These are phyloP conservation scores for Cephus pygmeus DNA, from an alignment of 2,888 invertebrate genomes.

Conservation along the genomic window DNA sequence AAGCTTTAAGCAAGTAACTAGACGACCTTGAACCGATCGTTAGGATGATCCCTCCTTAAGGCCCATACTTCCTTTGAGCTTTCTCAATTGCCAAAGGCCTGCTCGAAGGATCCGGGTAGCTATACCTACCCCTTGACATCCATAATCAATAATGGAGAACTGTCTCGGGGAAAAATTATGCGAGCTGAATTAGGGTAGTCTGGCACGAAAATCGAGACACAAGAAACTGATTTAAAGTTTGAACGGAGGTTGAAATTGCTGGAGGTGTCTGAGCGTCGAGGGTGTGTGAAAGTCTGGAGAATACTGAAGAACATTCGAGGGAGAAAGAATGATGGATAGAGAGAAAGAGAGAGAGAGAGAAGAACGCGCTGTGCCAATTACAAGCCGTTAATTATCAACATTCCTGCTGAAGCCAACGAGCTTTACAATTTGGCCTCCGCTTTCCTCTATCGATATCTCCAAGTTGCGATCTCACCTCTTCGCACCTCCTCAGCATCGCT, in stretches of 20 bases:
- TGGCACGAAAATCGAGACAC: constrained; percentile 22
- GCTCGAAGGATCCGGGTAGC: not conserved
- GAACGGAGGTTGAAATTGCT: constrained; percentile 20
- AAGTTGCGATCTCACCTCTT: not conserved
- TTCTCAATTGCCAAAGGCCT: not conserved
- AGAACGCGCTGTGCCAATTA: constrained; percentile 31
- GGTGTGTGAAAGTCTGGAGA: not conserved
- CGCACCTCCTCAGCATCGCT: not conserved
- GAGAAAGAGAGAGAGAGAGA: constrained; percentile 2
- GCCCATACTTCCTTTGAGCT: not conserved
- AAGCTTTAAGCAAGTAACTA: not conserved
- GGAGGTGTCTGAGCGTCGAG: constrained; percentile 25
- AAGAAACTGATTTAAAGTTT: constrained; percentile 45
- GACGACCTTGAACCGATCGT: not conserved
- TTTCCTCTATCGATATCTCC: not conserved
- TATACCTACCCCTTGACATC: not conserved
- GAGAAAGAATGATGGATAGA: not conserved
- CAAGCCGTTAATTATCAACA: constrained; percentile 25
- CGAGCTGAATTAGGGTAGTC: not conserved
- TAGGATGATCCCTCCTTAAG: not conserved
- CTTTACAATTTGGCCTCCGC: not conserved
- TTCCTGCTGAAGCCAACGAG: constrained; percentile 8
- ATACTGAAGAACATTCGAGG: not conserved
- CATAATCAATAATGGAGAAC: not conserved
- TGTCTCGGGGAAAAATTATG: not conserved